Percentiles rank a stretch among this genome's conserved stretches.
phyloP scores from a whole-genome alignment of 1,140 invertebrate genomes.

The Meloidogyne floridensis region DNA sequence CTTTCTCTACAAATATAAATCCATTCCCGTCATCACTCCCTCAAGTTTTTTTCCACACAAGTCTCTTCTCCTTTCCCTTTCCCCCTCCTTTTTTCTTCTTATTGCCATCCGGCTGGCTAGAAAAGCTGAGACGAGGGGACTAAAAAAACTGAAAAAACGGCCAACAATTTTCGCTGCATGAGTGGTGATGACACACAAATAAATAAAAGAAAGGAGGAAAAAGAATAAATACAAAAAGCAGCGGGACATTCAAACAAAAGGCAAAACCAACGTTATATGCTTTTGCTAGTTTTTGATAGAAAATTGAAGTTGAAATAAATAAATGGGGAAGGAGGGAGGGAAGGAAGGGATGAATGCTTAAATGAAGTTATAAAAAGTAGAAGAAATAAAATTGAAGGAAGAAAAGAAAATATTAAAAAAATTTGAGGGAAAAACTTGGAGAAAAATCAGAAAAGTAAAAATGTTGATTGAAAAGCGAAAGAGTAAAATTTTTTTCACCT shows the following conservation, averaged over 20 bases:
- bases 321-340: no score
- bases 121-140: background rate
- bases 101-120: background rate
- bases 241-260: background rate
- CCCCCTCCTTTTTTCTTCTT: background rate
- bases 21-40: background rate
- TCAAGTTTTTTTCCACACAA: background rate
- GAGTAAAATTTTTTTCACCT: no score
- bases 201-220: background rate
- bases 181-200: slow-evolving; percentile 1
- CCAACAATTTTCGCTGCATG: slow-evolving; percentile 1
- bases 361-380: no score
- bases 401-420: no score
- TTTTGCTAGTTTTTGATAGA: background rate
- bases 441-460: no score
- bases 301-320: background rate
- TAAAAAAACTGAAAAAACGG: background rate
- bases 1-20: background rate
- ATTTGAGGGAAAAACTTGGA: no score
- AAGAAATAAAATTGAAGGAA: no score
- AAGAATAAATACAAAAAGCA: background rate
- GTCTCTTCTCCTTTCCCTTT: no score
- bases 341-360: no score
- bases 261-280: background rate
- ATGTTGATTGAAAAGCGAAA: no score